These are phyloP conservation scores for Chalcis sispes DNA, from an alignment of 2,888 invertebrate genomes.

Conservation along the genomic window DNA sequence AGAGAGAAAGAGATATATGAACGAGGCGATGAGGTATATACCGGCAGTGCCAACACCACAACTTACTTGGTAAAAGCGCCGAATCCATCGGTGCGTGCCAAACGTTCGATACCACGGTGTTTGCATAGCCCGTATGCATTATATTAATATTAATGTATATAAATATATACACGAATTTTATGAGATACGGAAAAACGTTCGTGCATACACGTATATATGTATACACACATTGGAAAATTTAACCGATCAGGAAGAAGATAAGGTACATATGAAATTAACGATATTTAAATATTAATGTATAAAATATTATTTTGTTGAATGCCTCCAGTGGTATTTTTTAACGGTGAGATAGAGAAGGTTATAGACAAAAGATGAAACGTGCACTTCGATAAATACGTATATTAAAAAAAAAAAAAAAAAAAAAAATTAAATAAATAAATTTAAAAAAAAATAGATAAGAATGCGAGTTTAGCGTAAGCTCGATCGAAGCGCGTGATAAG, in stretches of 20 bases:
- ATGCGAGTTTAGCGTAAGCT: slow-evolving; percentile 20
- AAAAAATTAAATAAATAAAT: not conserved
- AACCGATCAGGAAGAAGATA: slow-evolving; percentile 9
- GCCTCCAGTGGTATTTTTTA: slow-evolving; percentile 36
- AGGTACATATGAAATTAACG: slow-evolving; percentile 28
- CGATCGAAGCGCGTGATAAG: slow-evolving; percentile 45
- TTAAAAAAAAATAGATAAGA: not conserved
- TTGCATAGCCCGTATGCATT: slow-evolving; percentile 51
- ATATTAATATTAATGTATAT: slow-evolving; percentile 26
- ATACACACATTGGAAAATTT: slow-evolving; percentile 35
- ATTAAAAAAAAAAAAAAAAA: not conserved
- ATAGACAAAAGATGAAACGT: too few relatives aligned
- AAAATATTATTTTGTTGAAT: slow-evolving; percentile 52
- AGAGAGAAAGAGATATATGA: not conserved
- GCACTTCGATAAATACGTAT: too few relatives aligned
- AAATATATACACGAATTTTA: slow-evolving; percentile 18
- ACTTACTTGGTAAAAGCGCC: slow-evolving; percentile 24
- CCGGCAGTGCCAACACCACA: slow-evolving; percentile 36
- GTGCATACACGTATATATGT: slow-evolving; percentile 20
- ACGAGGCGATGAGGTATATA: slow-evolving; percentile 3
- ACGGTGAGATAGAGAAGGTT: not conserved
- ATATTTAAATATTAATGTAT: slow-evolving; percentile 35
- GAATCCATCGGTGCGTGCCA: slow-evolving; percentile 53
- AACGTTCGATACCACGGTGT: slow-evolving; percentile 56
- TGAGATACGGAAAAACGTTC: slow-evolving; percentile 26